These are phyloP conservation scores for Hyles euphorbiae DNA, from an alignment of 1,140 invertebrate genomes.

Conservation along the genomic window DNA sequence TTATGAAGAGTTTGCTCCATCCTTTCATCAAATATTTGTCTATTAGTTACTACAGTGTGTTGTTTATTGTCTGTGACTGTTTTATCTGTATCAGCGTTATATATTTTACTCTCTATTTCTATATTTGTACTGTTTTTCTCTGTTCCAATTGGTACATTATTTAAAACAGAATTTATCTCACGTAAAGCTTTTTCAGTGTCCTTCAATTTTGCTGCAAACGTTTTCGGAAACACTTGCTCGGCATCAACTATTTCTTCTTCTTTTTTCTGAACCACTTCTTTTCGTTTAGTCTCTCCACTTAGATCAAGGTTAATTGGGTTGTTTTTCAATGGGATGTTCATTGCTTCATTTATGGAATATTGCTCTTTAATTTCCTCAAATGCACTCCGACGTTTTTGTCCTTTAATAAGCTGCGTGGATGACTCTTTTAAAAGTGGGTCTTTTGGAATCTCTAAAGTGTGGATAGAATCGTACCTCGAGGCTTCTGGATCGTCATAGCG, in stretches of 20 bases:
- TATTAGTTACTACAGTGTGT: not conserved
- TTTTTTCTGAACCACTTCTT: conserved; percentile 13
- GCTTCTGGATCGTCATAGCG: conserved; percentile 42
- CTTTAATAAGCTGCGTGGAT: conserved; percentile 41
- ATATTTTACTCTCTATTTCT: not conserved
- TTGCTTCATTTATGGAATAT: conserved; percentile 52
- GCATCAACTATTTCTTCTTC: conserved; percentile 25
- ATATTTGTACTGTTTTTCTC: not conserved
- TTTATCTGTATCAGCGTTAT: not conserved
- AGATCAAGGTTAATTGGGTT: conserved; percentile 44
- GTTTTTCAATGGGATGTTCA: conserved; percentile 55
- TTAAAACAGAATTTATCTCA: conserved; percentile 49
- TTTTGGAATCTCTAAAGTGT: conserved; percentile 19
- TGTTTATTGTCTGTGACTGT: conserved; percentile 6
- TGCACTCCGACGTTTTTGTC: conserved; percentile 23
- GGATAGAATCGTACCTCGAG: conserved; percentile 10
- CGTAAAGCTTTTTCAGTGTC: conserved; percentile 54
- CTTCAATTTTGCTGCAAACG: conserved; percentile 48
- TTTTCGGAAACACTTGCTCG: conserved; percentile 38
- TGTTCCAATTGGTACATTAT: conserved; percentile 11
- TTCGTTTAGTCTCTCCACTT: conserved; percentile 23
- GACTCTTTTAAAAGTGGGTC: conserved; percentile 52
- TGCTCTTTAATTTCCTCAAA: conserved; percentile 50
- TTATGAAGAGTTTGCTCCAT: conserved; percentile 51
- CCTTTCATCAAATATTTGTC: conserved; percentile 37